Base-by-base conservation (phyloP, 2,113 vertebrate species). In the Notarius quadriscutis region DNA sequence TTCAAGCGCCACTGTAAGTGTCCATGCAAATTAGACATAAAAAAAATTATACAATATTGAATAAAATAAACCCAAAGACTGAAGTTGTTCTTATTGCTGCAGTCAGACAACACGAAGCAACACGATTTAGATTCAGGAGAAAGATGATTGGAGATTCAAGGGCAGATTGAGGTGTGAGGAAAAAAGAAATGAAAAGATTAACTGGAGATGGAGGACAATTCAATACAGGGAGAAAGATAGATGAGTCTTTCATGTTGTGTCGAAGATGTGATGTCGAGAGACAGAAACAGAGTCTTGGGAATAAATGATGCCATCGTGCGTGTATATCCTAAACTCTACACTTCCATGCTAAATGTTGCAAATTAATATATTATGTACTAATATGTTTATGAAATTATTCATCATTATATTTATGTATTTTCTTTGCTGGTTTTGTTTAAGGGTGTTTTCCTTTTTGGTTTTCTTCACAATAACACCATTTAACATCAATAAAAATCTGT, bases 171-270 rank as follows among this genome's bases (percentile, higher is more conserved):
- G 7, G 53, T 80, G n/a, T 80, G 77, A 80, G 53, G 15, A 11
- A 58, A 80, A 80, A 80, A 80, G 55, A 80, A 80, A 57, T 80
- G 27, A 80, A 80, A 55, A 80, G 53, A 80, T 79, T 79, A 79
- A 55, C 25, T 27, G 27, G n/a, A 55, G 51, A 27, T 55, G 77
- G n/a, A 27, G n/a, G 77, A 55, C 77, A 79, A 79, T 58, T 58
- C 17, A 5, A 30, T 53, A 58, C 78, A 34, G n/a, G 10, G 27
- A 1, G 18, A 79, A 55, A n/a, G 25, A 58, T 22, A 10, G 53
- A 58, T 0, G 1, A 79, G 53, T 53, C 6, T 15, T 55, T 75
- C 48, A 20, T 75, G 8, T 25, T 51, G 41, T 50, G 4, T 75
- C 7, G 51, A 78, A n/a, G 22, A 53, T 53, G 50, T 53, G 74